phyloP scores from a whole-genome alignment of 1,140 invertebrate genomes.

The Monomorium pharaonis region DNA sequence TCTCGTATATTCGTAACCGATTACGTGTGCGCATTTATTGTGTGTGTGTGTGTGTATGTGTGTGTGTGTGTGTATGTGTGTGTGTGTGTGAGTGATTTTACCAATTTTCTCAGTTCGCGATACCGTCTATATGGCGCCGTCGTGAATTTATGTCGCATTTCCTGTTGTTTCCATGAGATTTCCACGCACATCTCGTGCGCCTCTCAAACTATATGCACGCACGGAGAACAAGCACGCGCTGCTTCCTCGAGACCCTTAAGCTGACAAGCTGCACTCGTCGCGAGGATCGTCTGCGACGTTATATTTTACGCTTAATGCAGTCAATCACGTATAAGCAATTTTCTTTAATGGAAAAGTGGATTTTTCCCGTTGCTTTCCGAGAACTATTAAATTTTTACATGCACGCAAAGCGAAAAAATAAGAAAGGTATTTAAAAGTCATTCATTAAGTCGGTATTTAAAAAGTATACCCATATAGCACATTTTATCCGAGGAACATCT shows the following conservation, averaged over 20 bases:
- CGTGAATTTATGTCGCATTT: constrained; percentile 29
- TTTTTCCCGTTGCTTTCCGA: constrained; percentile 34
- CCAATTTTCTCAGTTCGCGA: constrained; percentile 15
- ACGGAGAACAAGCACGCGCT: constrained; percentile 30
- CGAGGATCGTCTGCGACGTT: constrained; percentile 29
- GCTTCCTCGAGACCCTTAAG: not conserved
- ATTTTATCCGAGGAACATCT: too few relatives aligned
- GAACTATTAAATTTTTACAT: constrained; percentile 31
- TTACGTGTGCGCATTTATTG: too few relatives aligned
- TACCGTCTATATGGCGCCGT: not conserved
- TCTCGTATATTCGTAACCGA: too few relatives aligned
- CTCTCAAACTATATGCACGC: not conserved
- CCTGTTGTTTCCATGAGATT: constrained; percentile 37
- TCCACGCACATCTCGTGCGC: constrained; percentile 30
- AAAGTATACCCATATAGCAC: not conserved
- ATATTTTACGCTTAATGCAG: constrained; percentile 37
- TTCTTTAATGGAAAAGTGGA: constrained; percentile 41
- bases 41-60: too few relatives aligned
- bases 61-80: too few relatives aligned
- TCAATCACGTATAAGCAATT: constrained; percentile 57
- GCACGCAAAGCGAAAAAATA: constrained; percentile 13
- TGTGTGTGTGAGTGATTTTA: not conserved
- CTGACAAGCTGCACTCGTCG: constrained; percentile 17
- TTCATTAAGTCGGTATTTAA: not conserved
- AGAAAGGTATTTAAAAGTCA: not conserved